phyloP scores from a whole-genome alignment of 1,140 invertebrate genomes.

The Lycorma delicatula region DNA sequence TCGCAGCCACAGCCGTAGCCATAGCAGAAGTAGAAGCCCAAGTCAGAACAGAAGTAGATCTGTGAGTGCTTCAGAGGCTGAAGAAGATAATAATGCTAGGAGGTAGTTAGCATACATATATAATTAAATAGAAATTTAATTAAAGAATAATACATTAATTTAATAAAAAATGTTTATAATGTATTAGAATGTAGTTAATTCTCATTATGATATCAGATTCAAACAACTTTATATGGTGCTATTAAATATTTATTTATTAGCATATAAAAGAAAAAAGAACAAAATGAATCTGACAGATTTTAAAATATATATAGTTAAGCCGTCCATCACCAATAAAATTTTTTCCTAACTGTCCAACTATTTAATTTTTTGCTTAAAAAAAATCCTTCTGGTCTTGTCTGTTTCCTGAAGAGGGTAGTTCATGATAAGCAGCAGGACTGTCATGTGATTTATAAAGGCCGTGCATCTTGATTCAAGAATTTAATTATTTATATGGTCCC shows the following conservation, averaged over 20 bases:
- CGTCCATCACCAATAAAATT: too few species aligned
- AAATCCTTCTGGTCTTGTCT: too few species aligned
- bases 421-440: too few species aligned
- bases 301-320: too few species aligned
- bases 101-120: background rate
- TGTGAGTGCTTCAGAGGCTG: slow-evolving; percentile 25
- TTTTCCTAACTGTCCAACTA: too few species aligned
- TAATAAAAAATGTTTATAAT: background rate
- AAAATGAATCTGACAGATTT: too few species aligned
- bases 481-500: too few species aligned
- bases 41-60: slow-evolving; percentile 25
- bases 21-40: slow-evolving; percentile 15
- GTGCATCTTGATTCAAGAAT: too few species aligned
- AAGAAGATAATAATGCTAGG: slow-evolving; percentile 24
- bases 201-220: background rate
- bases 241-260: background rate
- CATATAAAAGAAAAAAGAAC: too few species aligned
- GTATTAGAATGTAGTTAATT: background rate
- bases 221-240: slow-evolving; percentile 25
- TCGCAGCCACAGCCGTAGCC: slow-evolving; percentile 9
- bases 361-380: too few species aligned
- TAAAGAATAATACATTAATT: background rate
- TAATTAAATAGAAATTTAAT: background rate
- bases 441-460: too few species aligned
- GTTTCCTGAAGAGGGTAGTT: too few species aligned